Base-by-base conservation (phyloP, 2,888 invertebrate species). In the Lycocerus yunnanus region DNA sequence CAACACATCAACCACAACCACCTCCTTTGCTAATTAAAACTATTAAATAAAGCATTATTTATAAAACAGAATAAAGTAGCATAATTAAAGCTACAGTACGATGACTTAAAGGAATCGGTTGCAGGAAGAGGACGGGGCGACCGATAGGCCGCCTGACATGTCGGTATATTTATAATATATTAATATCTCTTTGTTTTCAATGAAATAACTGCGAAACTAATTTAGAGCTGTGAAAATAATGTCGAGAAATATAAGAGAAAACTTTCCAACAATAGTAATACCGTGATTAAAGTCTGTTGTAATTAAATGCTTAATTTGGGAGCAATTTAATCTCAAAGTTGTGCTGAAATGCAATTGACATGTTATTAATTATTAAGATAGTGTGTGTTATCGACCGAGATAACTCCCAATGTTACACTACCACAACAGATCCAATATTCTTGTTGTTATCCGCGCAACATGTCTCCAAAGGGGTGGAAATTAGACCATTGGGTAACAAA, bases 351-450 rank as follows among this genome's bases (percentile, higher is more conserved):
- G 71, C 71, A 72, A 75, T 75, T 72, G 66, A 69, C 72, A 75
- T 61, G 69, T 72, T 71, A 75, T 75, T 72, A 68, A 68, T 69
- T 67, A 60, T 58, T 69, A 72, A 71, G 74, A 74, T 74, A 74
- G 68, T 58, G 24, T 70, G 74, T 65, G 74, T 71, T 74, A 74
- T 74, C 74, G 75, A 66, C 69, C 71, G 72, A 69, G 75, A 75
- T 72, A 75, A 75, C 72, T 75, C 69, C 75, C 75, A 72, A 71
- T 72, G 75, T 71, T 69, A 27, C 27, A 60, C 27, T 58, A 72
- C 73, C 72, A 61, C 69, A 75, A 72, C 68, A 75, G 61, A 14
- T 63, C 75, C 67, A 75, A 75, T 72, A 69, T 70, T 73, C 70
- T 73, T 72, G 72, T 72, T 74, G 71, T 72, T 72, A 21, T 69